Base-by-base conservation (phyloP, 2,888 invertebrate genomes). In the Drosophila anomelani region DNA sequence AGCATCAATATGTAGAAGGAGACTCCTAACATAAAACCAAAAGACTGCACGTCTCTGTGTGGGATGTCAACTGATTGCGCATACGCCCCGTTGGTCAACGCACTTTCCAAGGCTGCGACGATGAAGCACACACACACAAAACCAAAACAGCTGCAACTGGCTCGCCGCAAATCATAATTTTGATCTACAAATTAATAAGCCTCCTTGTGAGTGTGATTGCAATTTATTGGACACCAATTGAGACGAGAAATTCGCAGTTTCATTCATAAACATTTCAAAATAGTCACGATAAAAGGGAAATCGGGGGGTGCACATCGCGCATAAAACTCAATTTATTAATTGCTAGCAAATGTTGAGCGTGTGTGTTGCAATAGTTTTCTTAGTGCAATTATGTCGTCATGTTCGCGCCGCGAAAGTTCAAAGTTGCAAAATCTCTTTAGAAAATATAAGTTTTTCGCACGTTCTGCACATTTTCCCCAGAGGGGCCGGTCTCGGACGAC, bases 151-250 rank as follows among this genome's bases (percentile, higher is more conserved):
- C 79, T 78, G 84, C 84, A 77, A 57, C 66, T 80, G 69, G 63
- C 76, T 38, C 46, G 47, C 43, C 60, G 49, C 70, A 79, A 84
- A 85, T 84, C 88, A 85, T 84, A 84, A 85, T 85, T 88, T 69
- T 79, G 77, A 85, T 81, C 86, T 82, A 84, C 78, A 85, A 85
- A 85, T 83, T 87, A 85, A 85, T 85, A 85, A 87, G 75, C 75
- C 70, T 69, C 69, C 85, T 72, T 46, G 66, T 64, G 81, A 88
- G 88, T 85, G 85, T 83, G 80, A 85, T 85, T 85, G 78, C 85
- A 85, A 85, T 85, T 85, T 85, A 85, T 85, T 87, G 83, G 88
- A 83, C 85, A 87, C 79, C 84, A 79, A 87, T 85, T 82, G 84
- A 80, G 79, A 82, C 43, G 73, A 54, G 51, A 47, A 73, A 55